phyloP scores from a whole-genome alignment of 2,113 vertebrate genomes.

The Pampusana beccarii region DNA sequence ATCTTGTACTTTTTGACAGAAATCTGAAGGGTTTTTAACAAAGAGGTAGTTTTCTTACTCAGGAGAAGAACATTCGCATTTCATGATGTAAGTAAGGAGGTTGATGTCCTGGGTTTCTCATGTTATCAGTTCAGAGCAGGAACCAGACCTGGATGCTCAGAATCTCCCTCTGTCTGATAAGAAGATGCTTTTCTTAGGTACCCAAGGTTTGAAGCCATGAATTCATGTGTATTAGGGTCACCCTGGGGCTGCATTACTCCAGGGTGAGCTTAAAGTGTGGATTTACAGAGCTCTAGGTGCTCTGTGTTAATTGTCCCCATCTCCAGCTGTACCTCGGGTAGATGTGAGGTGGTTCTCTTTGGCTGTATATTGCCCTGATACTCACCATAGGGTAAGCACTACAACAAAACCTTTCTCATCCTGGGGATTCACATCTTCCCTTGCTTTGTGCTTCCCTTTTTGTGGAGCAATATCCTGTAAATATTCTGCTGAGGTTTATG shows the following conservation, averaged over 20 bases:
- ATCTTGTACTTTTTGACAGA: background rate
- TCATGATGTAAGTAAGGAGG: background rate
- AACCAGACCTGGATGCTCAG: background rate
- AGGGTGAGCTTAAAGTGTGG: background rate
- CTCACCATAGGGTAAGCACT: background rate
- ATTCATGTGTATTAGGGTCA: background rate
- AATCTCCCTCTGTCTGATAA: background rate
- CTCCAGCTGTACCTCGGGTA: rapidly evolving
- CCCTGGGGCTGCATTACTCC: background rate
- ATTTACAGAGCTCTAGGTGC: background rate
- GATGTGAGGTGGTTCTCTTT: background rate
- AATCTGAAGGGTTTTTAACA: background rate
- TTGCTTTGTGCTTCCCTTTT: rapidly evolving
- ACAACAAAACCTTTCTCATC: background rate
- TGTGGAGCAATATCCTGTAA: background rate
- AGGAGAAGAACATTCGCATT: background rate
- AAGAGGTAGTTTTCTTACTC: background rate
- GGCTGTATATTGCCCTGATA: rapidly evolving
- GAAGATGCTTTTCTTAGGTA: background rate
- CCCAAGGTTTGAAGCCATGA: rapidly evolving
- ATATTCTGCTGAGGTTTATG: background rate
- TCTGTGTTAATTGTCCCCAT: background rate
- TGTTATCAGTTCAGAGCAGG: background rate
- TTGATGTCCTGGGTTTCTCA: rapidly evolving
- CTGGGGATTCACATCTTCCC: background rate